Conservation (phyloP, 2,888 invertebrate genomes). For the Trisateles emortualis region DNA sequence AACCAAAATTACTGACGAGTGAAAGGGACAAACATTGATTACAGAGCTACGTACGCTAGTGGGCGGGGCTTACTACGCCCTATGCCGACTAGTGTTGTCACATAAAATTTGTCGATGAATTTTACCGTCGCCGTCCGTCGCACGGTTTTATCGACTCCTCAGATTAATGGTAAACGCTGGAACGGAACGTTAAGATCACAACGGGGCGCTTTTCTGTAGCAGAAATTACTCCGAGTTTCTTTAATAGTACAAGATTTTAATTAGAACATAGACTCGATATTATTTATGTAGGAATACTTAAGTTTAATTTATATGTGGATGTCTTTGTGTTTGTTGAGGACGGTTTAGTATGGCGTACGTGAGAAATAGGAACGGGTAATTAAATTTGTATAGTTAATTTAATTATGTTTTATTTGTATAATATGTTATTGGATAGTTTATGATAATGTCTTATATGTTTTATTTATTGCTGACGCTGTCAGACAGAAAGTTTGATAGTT, state of each 20-base stretch:
- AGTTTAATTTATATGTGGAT: constrained; percentile 44
- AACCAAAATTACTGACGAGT: constrained; percentile 38
- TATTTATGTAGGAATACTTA: constrained; percentile 33
- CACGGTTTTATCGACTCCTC: constrained; percentile 65
- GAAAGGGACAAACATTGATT: constrained; percentile 69
- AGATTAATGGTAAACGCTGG: constrained; percentile 52
- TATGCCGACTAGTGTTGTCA: constrained; percentile 69
- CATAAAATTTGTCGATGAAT: constrained; percentile 72
- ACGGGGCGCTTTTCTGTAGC: constrained; percentile 69
- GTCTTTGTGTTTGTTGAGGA: constrained; percentile 11
- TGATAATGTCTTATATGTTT: constrained; percentile 12
- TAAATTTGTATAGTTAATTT: constrained; percentile 29
- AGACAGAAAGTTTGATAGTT: not conserved
- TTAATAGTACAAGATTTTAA: constrained; percentile 76
- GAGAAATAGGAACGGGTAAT: constrained; percentile 26
- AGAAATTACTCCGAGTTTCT: constrained; percentile 56
- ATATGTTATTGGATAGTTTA: constrained; percentile 16
- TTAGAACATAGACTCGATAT: constrained; percentile 55
- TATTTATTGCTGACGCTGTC: constrained; percentile 8
- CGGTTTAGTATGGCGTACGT: constrained; percentile 20
- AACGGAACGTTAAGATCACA: constrained; percentile 63
- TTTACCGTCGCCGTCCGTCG: constrained; percentile 59
- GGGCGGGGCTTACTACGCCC: constrained; percentile 66
- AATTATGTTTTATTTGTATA: constrained; percentile 24
- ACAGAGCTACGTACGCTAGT: constrained; percentile 60